A percentile compares a stretch with the other conserved stretches of the same genome.
These are phyloP conservation scores for Agrochola litura DNA, from an alignment of 2,888 invertebrate genomes.

Conservation along the genomic window DNA sequence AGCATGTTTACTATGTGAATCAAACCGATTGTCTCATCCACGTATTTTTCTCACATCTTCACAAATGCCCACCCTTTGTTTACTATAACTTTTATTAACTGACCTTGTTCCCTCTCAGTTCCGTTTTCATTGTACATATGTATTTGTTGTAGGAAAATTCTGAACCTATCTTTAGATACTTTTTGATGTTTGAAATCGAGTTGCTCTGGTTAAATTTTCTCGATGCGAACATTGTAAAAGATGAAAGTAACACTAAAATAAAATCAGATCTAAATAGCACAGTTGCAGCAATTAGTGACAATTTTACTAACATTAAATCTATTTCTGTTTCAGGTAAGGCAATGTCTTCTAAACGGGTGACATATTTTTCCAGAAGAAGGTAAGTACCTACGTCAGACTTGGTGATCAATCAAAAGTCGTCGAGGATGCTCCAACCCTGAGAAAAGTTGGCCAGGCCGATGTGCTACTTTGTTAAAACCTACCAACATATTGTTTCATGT, in stretches of 20 bases:
- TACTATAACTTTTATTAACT: slow-evolving; percentile 41
- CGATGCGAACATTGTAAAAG: slow-evolving; percentile 21
- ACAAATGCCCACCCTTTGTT: slow-evolving; percentile 46
- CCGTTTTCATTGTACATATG: slow-evolving; percentile 20
- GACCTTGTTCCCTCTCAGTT: slow-evolving; percentile 34
- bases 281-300: slow-evolving; percentile 52
- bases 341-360: slow-evolving; percentile 88
- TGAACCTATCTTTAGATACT: not conserved
- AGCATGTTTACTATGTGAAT: slow-evolving; percentile 56
- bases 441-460: slow-evolving; percentile 72
- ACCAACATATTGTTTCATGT: slow-evolving; percentile 66
- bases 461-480: slow-evolving; percentile 72
- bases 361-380: slow-evolving; percentile 82
- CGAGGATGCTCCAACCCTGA: slow-evolving; percentile 41
- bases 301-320: slow-evolving; percentile 67
- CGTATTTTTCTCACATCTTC: slow-evolving; percentile 52
- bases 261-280: slow-evolving; percentile 44
- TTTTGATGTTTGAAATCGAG: slow-evolving; percentile 3
- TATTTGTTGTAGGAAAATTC: slow-evolving; percentile 25
- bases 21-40: slow-evolving; percentile 55
- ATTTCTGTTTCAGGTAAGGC: slow-evolving; percentile 88
- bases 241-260: slow-evolving; percentile 44
- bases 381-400: slow-evolving; percentile 73
- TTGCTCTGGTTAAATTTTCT: slow-evolving; percentile 22
- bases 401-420: slow-evolving; percentile 78